Conservation (phyloP, 2,797 vertebrate genomes). For the Chromis chromis region DNA sequence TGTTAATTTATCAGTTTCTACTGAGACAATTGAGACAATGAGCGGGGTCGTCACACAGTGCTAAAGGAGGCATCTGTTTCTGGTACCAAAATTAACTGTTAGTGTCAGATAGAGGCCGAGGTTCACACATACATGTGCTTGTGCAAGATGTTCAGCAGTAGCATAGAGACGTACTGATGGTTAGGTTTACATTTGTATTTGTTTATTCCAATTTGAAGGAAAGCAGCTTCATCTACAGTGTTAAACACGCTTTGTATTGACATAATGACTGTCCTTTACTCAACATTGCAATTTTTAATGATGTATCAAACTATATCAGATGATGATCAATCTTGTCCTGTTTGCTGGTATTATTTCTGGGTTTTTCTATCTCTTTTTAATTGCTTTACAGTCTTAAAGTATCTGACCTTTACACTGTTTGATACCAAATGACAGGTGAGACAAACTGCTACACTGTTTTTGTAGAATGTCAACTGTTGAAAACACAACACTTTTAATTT, state of each 20-base stretch:
- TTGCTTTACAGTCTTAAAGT: constrained; percentile 25
- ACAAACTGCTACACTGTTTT: constrained; percentile 44
- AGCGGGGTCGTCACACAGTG: too few species aligned
- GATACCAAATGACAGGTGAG: constrained; percentile 60
- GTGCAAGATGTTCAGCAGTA: constrained; percentile 12
- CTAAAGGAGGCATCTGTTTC: constrained; percentile 13
- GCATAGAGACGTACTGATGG: constrained; percentile 29
- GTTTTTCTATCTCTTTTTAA: constrained; percentile 38
- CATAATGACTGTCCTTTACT: constrained; percentile 10
- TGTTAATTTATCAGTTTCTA: constrained; percentile 30
- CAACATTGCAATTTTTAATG: constrained; percentile 19
- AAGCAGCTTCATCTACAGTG: constrained; percentile 59
- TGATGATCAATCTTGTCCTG: constrained; percentile 15
- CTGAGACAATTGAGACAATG: too few species aligned
- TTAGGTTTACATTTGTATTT: constrained; percentile 62
- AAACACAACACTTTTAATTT: constrained; percentile 3
- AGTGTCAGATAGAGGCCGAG: constrained; percentile 10
- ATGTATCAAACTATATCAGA: constrained; percentile 24
- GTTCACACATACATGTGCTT: constrained; percentile 2
- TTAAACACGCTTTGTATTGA: constrained; percentile 57
- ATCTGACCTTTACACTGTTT: constrained; percentile 69
- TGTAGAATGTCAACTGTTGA: constrained; percentile 32
- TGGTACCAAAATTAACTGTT: constrained; percentile 27
- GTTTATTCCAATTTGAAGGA: constrained; percentile 22
- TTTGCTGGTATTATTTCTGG: constrained; percentile 36